Percentiles rank a stretch among this genome's conserved stretches.
Conservation (phyloP, 2,888 invertebrate species). For the Ectemnius continuus region DNA sequence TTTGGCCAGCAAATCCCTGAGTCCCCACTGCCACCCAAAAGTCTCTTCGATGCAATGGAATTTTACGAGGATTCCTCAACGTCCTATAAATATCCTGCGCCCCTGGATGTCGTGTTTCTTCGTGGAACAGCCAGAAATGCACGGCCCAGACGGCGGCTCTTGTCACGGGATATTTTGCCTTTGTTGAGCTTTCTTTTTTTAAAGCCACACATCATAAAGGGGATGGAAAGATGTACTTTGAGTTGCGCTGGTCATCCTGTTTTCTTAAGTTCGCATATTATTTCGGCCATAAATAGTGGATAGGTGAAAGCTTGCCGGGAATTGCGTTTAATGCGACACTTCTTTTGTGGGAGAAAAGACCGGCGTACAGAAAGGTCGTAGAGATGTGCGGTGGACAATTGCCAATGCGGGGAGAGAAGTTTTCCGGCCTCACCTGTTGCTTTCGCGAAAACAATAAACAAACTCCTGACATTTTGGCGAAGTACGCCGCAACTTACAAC, state of each 20-base stretch:
- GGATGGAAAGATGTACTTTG: no score
- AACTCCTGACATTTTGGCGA: neutral
- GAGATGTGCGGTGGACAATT: neutral
- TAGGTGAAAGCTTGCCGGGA: neutral
- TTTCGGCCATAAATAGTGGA: no score
- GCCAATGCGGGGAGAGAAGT: neutral
- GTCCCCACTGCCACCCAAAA: no score
- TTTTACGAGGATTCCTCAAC: slow-evolving; percentile 6
- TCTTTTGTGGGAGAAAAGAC: neutral
- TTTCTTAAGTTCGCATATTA: no score
- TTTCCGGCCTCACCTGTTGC: neutral
- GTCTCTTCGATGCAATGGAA: neutral
- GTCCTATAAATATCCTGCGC: slow-evolving; percentile 5
- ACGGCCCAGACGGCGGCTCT: neutral
- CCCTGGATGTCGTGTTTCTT: slow-evolving; percentile 4
- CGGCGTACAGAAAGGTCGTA: neutral
- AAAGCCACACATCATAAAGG: neutral
- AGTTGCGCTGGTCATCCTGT: no score
- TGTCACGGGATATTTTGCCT: neutral
- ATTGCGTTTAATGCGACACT: neutral
- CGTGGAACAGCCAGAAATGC: neutral
- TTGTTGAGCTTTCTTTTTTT: neutral
- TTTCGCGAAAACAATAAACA: slow-evolving; percentile 2
- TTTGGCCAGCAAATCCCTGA: no score
- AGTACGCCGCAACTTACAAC: no score